Evolutionary conservation across 64 coral and sea anemone genomes (phyloP), one percentile per base, ranked within the genome.

Genomic region (Montipora cactus): DNA sequence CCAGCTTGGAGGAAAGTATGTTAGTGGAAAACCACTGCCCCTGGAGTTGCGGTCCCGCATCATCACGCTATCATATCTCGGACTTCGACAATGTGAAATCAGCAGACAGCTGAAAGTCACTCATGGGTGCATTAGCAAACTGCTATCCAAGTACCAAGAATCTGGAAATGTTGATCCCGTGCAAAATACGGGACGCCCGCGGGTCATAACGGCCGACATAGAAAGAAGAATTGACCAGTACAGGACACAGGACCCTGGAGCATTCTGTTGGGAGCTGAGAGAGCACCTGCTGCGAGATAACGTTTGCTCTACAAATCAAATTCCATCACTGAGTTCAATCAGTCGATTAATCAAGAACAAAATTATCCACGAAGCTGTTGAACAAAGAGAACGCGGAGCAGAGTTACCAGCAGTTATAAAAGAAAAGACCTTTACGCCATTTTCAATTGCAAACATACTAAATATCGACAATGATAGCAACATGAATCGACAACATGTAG

Each of bases 101-200:
- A 97, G 95, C 47, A 74, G 95, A 25, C 92, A 94, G 49, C 57
- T 97, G 15, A 75, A 93, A n/a, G 92, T 97, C 55, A 94, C 95
- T 15, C 95, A 97, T 53, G 95, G 95, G 2, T 97, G 95, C 28
- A 89, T 97, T 10, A 97, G 95, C 70, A 97, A 97, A 78, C 90
- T 97, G 59, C 89, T 97, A 8, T 91, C 87, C 70, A 93, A 88
- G 47, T 97, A 90, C 81, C 95, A 97, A 78, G 92, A 97, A 59
- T 94, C 92, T 11, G 95, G 95, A 19, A 94, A 89, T 23, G 69
- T 97, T 61, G 92, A 94, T 66, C 88, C 95, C 28, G 87, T 74
- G 8, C 88, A 89, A 73, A 78, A 68, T 49, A 22, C 92, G 44
- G 87, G 48, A 64, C 87, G 77, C n/a, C 92, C 92, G 15, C 52